Percentiles rank a stretch among this genome's conserved stretches.
Conservation (phyloP, 2,113 vertebrate genomes). For the Tangachromis dhanisi region DNA sequence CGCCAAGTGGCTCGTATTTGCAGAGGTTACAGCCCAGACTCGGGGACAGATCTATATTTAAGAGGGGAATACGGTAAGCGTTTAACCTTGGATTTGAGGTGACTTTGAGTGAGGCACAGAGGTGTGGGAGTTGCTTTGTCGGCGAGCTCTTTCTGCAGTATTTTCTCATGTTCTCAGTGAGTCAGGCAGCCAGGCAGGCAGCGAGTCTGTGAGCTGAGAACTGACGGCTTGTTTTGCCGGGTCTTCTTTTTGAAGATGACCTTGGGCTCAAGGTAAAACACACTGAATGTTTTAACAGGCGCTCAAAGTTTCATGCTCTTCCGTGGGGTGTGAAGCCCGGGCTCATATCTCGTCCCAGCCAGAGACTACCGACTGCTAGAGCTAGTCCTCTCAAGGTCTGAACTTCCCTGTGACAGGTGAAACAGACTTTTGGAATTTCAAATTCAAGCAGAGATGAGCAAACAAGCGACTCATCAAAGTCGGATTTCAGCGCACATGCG, state of each 20-base stretch:
- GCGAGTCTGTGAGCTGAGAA: constrained; percentile 14
- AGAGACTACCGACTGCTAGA: background rate
- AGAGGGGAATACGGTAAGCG: constrained; percentile 22
- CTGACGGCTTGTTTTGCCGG: constrained; percentile 6
- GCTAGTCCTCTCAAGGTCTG: constrained; percentile 2
- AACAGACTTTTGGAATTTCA: background rate
- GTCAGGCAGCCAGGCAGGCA: background rate
- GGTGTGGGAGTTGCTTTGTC: constrained; percentile 28
- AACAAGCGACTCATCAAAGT: constrained; percentile 42
- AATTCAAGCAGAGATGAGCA: constrained; percentile 17
- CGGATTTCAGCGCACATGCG: background rate
- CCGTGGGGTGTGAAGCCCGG: background rate
- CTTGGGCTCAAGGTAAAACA: constrained; percentile 43
- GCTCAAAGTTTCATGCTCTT: constrained; percentile 39
- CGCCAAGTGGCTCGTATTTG: constrained; percentile 24
- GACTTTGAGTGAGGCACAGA: constrained; percentile 41
- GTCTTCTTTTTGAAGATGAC: constrained; percentile 43
- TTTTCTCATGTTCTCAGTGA: background rate
- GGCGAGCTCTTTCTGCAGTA: background rate
- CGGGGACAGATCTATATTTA: constrained; percentile 35
- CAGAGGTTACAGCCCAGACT: constrained; percentile 17
- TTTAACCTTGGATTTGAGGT: constrained; percentile 51
- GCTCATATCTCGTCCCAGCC: constrained; percentile 18
- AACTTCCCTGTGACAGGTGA: constrained; percentile 13
- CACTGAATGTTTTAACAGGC: constrained; percentile 32